Base-by-base conservation (phyloP, 1,140 invertebrate genomes). In the Hypsibius dujardini region DNA sequence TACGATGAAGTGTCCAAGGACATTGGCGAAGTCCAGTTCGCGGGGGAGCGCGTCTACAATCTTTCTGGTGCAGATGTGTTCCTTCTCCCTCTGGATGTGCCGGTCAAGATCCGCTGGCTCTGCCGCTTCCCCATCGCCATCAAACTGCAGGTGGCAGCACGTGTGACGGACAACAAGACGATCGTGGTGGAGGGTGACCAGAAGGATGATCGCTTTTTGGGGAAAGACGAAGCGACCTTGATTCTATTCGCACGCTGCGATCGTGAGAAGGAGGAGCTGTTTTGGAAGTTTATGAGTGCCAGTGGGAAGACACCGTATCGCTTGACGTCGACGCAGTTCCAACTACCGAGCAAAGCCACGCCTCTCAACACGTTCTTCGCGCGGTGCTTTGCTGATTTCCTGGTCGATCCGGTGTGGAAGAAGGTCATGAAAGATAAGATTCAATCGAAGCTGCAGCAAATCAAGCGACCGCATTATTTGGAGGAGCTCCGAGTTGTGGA, bases 201-300 rank as follows among this genome's bases (percentile, higher is more conserved):
- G 12, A 67, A 67, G 62, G 42, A 67, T 42, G 42, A 12, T 45
- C 12, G 42, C 3, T 42, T 67, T 12, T 45, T 67, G 12, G 3
- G 45, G 62, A 67, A 67, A 67, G 62, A 67, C 42, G 62, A 12
- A 42, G 12, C 62, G 3, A 67, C 62, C 12, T 45, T 67, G 62
- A 67, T 67, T 7, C 62, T 67, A 3, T 67, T 67, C 62, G 62
- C 62, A 15, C 62, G 62, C 3, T 67, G 62, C 45, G 62, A 67
- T 67, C 62, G 62, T 3, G 62, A 67, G 62, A 67, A 67, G 42
- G 62, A 67, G 62, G 62, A 67, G 62, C 62, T 67, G 12, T 67
- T 67, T 45, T 67, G 62, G 62, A 12, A 45, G 12, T 67, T 67
- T 42, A 67, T 67, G 12, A 67, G 12, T 3, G 12, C 12, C 62